Conservation (phyloP, 1,140 invertebrate genomes). For the Antheraea mylitta region DNA sequence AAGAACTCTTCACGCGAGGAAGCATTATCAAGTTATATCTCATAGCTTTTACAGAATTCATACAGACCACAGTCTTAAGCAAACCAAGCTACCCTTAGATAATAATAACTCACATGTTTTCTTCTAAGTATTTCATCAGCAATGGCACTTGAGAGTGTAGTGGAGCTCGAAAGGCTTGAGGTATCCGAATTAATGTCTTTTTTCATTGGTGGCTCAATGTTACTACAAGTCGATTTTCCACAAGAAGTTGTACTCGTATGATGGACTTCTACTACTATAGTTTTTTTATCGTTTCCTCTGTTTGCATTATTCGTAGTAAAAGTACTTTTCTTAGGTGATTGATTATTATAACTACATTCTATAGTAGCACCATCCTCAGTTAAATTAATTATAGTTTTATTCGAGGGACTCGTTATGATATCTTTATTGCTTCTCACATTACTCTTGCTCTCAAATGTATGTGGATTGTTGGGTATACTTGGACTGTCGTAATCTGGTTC, state of each 20-base stretch:
- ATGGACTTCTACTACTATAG: conserved; percentile 82
- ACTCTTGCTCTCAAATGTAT: conserved; percentile 67
- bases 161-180: conserved; percentile 57
- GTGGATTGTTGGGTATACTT: conserved; percentile 76
- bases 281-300: conserved; percentile 78
- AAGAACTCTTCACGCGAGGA: too few relatives aligned
- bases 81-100: background rate
- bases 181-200: conserved; percentile 52
- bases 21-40: too few relatives aligned
- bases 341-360: conserved; percentile 79
- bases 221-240: conserved; percentile 45
- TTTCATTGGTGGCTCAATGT: conserved; percentile 46
- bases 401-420: conserved; percentile 69
- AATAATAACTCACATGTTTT: conserved; percentile 51
- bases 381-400: conserved; percentile 84
- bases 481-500: conserved; percentile 74
- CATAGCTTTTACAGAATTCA: too few relatives aligned
- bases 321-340: conserved; percentile 50
- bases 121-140: conserved; percentile 79
- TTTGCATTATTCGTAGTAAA: conserved; percentile 46
- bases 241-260: conserved; percentile 51
- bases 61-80: too few relatives aligned
- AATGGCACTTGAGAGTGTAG: conserved; percentile 78
- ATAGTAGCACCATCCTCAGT: conserved; percentile 84
- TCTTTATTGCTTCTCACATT: conserved; percentile 53